A percentile compares a stretch with the other conserved stretches of the same genome.
phyloP scores from a whole-genome alignment of 2,113 vertebrate species.

The Peromyscus leucopus region DNA sequence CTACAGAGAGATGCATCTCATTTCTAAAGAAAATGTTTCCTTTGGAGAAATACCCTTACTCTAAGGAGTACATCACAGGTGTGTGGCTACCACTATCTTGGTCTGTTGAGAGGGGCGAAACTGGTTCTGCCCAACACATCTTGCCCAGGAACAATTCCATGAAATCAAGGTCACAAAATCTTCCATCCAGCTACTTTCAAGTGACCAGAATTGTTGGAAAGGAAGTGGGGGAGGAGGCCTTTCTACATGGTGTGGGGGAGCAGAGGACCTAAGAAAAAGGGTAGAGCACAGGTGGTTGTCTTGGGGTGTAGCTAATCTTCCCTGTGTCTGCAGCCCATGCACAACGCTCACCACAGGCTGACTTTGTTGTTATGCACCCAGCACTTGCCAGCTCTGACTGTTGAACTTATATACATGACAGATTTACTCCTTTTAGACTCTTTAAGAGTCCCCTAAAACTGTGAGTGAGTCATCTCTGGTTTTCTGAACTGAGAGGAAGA shows the following conservation, averaged over 20 bases:
- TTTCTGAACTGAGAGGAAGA: constrained; percentile 30
- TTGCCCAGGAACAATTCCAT: background rate
- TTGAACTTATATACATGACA: constrained; percentile 43
- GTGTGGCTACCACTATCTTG: background rate
- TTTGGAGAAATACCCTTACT: background rate
- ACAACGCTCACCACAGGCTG: background rate
- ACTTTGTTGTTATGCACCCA: background rate
- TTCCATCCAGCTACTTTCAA: background rate
- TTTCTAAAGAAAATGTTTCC: background rate
- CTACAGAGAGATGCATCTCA: background rate
- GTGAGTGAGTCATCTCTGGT: background rate
- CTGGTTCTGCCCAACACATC: background rate
- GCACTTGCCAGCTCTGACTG: constrained; percentile 33
- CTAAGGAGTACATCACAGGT: background rate
- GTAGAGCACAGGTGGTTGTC: background rate
- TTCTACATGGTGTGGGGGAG: background rate
- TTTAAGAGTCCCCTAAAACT: constrained; percentile 14
- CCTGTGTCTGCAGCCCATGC: background rate
- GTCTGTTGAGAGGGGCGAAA: background rate
- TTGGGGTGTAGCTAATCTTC: background rate
- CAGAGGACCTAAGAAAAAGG: background rate
- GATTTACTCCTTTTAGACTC: constrained; percentile 36
- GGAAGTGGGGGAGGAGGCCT: background rate
- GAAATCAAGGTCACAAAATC: background rate
- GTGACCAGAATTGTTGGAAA: background rate